Evolutionary conservation across 2,797 vertebrate genomes (phyloP).

Genomic region (Tangara arthus): DNA sequence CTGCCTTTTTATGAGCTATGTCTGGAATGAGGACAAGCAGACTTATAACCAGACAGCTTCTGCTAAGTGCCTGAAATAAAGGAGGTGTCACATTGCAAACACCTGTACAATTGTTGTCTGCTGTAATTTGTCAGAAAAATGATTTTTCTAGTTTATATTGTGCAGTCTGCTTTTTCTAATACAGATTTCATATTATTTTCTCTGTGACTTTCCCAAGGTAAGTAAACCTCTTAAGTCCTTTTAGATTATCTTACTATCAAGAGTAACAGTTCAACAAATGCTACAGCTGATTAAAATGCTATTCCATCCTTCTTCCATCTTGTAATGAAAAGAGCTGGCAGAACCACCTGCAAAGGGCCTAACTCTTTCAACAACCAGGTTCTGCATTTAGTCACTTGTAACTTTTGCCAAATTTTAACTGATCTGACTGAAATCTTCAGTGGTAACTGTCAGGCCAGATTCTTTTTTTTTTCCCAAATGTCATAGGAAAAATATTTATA

Average conservation of each 20-base stretch:
- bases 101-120: constrained; percentile 1
- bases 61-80: constrained; percentile 35
- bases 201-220: not conserved
- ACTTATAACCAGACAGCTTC: constrained; percentile 1
- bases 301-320: not conserved
- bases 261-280: not conserved
- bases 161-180: not conserved
- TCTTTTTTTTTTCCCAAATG: not conserved
- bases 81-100: not conserved
- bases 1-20: not conserved
- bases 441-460: not conserved
- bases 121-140: constrained; percentile 26
- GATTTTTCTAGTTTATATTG: not conserved
- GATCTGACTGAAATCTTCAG: not conserved
- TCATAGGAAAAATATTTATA: not conserved
- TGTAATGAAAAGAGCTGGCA: not conserved
- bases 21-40: constrained; percentile 27
- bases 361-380: not conserved
- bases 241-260: not conserved
- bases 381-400: not conserved
- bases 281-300: not conserved
- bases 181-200: constrained; percentile 16
- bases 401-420: not conserved
- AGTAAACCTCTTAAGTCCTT: not conserved
- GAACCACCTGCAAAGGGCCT: not conserved